Evolutionary conservation across 2,797 vertebrate genomes (phyloP).

Genomic region (Poeciliopsis paucimaculata): DNA sequence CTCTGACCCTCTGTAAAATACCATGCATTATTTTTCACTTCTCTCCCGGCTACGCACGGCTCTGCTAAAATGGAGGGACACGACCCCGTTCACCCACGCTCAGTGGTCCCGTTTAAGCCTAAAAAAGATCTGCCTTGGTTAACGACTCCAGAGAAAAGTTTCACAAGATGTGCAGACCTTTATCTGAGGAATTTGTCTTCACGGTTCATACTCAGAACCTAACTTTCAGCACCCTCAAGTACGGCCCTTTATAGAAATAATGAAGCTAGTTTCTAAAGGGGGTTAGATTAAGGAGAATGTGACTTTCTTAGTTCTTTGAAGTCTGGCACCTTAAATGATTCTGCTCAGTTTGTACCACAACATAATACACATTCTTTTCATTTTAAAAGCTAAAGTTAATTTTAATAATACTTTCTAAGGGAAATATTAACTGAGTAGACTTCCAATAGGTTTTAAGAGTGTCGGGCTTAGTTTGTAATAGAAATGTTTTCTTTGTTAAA

Average conservation of each 20-base stretch:
- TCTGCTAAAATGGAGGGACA: neutral
- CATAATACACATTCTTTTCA: neutral
- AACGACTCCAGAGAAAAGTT: neutral
- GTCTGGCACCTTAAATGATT: neutral
- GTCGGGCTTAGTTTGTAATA: neutral
- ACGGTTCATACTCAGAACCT: neutral
- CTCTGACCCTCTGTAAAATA: neutral
- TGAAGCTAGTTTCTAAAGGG: neutral
- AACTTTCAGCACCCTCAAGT: neutral
- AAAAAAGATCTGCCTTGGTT: neutral
- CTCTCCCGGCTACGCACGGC: neutral
- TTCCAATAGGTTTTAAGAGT: neutral
- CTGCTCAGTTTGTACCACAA: neutral
- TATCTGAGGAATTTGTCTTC: neutral
- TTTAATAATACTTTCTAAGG: neutral
- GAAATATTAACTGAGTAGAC: neutral
- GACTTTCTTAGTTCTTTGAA: neutral
- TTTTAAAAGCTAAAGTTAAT: neutral
- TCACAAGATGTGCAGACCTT: neutral
- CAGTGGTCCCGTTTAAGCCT: neutral
- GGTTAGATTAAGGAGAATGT: neutral
- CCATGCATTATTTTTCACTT: conserved; percentile 3
- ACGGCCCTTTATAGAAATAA: neutral
- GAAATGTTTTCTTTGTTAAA: neutral
- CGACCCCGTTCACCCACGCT: neutral